A percentile compares a stretch with the other conserved stretches of the same genome.
phyloP scores from a whole-genome alignment of 1,140 invertebrate species.

The Drosophila sproati region DNA sequence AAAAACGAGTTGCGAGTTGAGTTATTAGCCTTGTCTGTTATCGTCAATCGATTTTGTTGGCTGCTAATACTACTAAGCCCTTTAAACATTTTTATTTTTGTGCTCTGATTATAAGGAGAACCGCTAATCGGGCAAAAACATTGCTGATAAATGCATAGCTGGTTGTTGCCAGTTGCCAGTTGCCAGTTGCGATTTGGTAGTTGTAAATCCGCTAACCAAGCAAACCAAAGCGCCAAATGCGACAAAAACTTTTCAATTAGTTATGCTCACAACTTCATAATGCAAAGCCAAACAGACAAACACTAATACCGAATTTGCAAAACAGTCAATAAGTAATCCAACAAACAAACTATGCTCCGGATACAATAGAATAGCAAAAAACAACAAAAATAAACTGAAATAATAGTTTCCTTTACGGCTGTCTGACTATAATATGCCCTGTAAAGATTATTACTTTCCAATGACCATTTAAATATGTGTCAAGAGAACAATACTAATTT shows the following conservation, averaged over 20 bases:
- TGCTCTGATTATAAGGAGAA: slow-evolving; percentile 20
- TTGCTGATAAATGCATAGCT: slow-evolving; percentile 18
- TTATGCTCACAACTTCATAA: slow-evolving; percentile 78
- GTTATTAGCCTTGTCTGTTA: not conserved
- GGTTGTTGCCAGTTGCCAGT: slow-evolving; percentile 11
- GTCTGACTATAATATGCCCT: slow-evolving; percentile 3
- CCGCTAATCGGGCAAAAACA: slow-evolving; percentile 30
- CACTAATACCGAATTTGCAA: slow-evolving; percentile 70
- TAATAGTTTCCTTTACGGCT: not conserved
- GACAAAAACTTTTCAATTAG: slow-evolving; percentile 77
- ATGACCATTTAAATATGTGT: not conserved
- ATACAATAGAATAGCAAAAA: slow-evolving; percentile 15
- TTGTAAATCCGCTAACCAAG: slow-evolving; percentile 39
- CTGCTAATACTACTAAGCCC: slow-evolving; percentile 11
- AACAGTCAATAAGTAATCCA: slow-evolving; percentile 73
- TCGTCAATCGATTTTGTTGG: not conserved
- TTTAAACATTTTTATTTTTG: slow-evolving; percentile 35
- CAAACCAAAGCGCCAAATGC: slow-evolving; percentile 32
- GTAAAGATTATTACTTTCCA: not conserved
- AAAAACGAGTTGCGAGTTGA: not conserved
- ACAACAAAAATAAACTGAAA: slow-evolving; percentile 3
- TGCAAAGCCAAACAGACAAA: slow-evolving; percentile 66
- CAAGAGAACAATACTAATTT: too few relatives aligned
- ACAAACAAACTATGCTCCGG: slow-evolving; percentile 57
- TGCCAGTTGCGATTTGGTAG: slow-evolving; percentile 29